Evolutionary conservation across 2,113 vertebrate genomes (phyloP).

Genomic region (Acanthochromis polyacanthus): DNA sequence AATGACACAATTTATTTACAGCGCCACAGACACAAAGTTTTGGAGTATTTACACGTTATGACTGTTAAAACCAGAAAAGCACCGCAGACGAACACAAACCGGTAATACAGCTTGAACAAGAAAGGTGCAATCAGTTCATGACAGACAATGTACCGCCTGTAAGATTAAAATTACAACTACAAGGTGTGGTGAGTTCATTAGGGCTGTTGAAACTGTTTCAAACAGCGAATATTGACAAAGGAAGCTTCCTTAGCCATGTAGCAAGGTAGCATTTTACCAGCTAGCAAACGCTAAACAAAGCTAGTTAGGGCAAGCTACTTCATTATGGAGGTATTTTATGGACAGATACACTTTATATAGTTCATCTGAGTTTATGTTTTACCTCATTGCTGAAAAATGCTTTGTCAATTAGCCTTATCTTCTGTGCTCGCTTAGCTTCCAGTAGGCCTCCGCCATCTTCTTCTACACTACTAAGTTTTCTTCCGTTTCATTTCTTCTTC

Average conservation of each 20-base stretch:
- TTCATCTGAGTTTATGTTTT: not conserved
- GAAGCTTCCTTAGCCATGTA: not conserved
- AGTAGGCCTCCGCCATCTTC: conserved; percentile 8
- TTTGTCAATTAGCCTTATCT: not conserved
- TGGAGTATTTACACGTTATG: no score
- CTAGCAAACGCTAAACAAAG: not conserved
- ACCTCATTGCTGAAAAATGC: conserved; percentile 27
- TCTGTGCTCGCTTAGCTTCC: not conserved
- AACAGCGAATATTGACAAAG: not conserved
- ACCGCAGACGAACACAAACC: no score
- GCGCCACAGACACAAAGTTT: no score
- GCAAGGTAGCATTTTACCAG: conserved; percentile 8
- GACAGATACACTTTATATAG: not conserved
- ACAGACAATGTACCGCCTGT: no score
- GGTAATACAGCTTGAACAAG: no score
- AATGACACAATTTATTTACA: no score
- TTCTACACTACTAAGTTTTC: not conserved
- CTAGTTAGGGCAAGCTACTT: not conserved
- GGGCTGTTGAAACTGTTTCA: not conserved
- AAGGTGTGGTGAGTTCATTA: not conserved
- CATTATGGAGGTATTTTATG: not conserved
- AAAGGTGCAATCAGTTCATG: no score
- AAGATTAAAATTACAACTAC: not conserved
- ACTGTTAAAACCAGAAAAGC: no score
- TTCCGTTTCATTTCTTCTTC: not conserved